Percentiles rank a stretch among this genome's conserved stretches.
phyloP scores from a whole-genome alignment of 2,797 vertebrate species.

The Scomberomorus guttatus region DNA sequence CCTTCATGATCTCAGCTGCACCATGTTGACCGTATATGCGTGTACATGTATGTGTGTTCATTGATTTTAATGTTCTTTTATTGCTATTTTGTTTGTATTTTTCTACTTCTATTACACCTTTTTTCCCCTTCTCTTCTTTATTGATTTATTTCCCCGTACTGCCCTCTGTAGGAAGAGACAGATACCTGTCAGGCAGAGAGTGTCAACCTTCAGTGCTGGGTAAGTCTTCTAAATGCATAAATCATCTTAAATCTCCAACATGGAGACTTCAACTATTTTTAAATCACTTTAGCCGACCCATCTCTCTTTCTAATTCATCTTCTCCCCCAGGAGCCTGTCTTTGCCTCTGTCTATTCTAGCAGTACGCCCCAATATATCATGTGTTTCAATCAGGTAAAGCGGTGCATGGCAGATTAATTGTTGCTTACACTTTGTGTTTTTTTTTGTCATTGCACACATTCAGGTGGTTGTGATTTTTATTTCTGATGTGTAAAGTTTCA shows the following conservation, averaged over 20 bases:
- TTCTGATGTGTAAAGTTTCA: conserved; percentile 39
- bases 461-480: conserved; percentile 19
- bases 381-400: conserved; percentile 87
- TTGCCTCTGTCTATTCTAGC: conserved; percentile 86
- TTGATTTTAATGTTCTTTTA: background rate
- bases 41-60: background rate
- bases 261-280: conserved; percentile 29
- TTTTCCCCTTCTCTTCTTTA: background rate
- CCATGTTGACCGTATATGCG: background rate
- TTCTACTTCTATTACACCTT: background rate
- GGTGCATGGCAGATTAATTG: conserved; percentile 44
- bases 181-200: conserved; percentile 39
- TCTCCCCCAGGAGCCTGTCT: conserved; percentile 86
- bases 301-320: conserved; percentile 46
- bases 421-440: conserved; percentile 42
- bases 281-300: conserved; percentile 35
- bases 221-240: conserved; percentile 61
- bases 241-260: conserved; percentile 18
- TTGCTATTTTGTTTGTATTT: background rate
- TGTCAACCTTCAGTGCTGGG: conserved; percentile 77
- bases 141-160: background rate
- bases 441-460: conserved; percentile 19
- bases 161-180: conserved; percentile 69
- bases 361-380: conserved; percentile 83
- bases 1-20: conserved; percentile 10